Evolutionary conservation across 2,113 vertebrate species (phyloP).

Genomic region (Mustelus asterias): DNA sequence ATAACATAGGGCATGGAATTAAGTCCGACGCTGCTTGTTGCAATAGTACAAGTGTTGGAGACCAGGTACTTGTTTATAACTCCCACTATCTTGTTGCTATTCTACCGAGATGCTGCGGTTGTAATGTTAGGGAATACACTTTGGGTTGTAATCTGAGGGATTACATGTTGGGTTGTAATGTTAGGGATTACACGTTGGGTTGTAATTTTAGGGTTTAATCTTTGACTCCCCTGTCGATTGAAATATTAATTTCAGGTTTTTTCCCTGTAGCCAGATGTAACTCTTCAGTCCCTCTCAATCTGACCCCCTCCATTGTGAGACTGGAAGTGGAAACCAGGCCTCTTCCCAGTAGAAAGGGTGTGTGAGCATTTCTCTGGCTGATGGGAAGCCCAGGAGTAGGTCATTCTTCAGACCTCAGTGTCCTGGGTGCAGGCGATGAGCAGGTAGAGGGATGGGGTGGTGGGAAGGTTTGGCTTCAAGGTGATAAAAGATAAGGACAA

Average conservation of each 20-base stretch:
- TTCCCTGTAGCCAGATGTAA: not conserved
- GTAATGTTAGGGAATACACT: slow-evolving; percentile 42
- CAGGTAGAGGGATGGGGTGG: not conserved
- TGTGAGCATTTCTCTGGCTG: not conserved
- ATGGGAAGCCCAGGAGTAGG: not conserved
- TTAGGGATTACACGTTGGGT: too few relatives aligned
- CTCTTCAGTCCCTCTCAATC: not conserved
- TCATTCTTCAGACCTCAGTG: not conserved
- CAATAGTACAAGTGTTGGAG: slow-evolving; percentile 38
- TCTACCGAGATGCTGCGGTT: slow-evolving; percentile 66
- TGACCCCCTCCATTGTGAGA: not conserved
- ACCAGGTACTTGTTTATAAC: slow-evolving; percentile 44
- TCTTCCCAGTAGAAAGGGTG: not conserved
- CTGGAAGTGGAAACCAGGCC: not conserved
- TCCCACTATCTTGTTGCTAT: slow-evolving; percentile 39
- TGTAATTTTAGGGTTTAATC: too few relatives aligned
- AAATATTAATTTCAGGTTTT: not conserved
- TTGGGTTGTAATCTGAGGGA: slow-evolving; percentile 48
- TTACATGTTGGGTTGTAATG: slow-evolving; percentile 26
- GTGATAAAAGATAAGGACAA: not conserved
- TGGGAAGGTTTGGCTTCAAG: too few relatives aligned
- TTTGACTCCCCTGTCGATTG: too few relatives aligned
- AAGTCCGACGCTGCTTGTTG: not conserved
- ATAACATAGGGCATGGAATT: too few relatives aligned
- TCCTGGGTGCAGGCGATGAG: not conserved